Percentiles rank a stretch among this genome's conserved stretches.
These are phyloP conservation scores for Sinopyrophorus schimmeli DNA, from an alignment of 2,888 invertebrate genomes.

Conservation along the genomic window DNA sequence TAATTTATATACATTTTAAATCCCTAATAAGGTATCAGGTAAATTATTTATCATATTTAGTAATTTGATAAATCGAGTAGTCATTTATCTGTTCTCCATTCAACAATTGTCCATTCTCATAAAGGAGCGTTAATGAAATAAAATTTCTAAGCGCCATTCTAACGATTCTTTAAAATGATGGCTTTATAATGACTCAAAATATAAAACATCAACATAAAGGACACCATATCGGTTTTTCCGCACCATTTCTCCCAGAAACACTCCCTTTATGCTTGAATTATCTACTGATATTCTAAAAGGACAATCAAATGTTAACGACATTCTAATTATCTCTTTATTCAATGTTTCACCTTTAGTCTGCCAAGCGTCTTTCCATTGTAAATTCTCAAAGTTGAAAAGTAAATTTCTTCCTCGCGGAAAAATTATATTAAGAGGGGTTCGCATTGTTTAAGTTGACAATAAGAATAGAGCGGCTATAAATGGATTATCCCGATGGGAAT, in stretches of 20 bases:
- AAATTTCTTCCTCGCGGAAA: no score
- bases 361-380: constrained; percentile 20
- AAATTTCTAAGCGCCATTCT: constrained; percentile 14
- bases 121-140: constrained; percentile 17
- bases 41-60: constrained; percentile 15
- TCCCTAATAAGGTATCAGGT: constrained; percentile 22
- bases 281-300: constrained; percentile 27
- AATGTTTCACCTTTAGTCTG: constrained; percentile 23
- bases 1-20: constrained; percentile 23
- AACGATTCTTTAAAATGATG: constrained; percentile 23
- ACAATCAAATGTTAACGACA: constrained; percentile 33
- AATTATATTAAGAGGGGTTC: no score
- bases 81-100: no score
- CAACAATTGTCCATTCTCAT: constrained; percentile 9
- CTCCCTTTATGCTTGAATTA: constrained; percentile 22
- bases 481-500: no score
- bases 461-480: no score
- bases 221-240: constrained; percentile 33
- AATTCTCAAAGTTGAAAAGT: no score
- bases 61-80: no score
- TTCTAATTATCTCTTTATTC: constrained; percentile 28
- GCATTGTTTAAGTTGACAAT: no score
- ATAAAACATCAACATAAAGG: constrained; percentile 30
- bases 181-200: constrained; percentile 29
- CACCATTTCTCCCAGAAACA: constrained; percentile 26